Evolutionary conservation across 2,888 invertebrate genomes (phyloP).

Genomic region (Dinocampus coccinellae): DNA sequence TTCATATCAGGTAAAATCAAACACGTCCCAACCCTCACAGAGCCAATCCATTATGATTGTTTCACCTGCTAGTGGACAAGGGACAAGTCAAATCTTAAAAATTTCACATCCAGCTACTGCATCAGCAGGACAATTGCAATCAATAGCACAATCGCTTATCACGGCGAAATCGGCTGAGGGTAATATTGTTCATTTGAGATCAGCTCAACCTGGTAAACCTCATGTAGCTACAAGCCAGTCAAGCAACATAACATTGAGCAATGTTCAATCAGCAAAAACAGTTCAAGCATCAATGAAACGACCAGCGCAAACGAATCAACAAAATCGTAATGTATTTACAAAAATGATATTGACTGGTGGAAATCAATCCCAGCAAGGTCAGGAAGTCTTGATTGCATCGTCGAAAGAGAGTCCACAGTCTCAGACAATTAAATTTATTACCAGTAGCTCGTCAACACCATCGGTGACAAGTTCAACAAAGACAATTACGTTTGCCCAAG

Average conservation of each 20-base stretch:
- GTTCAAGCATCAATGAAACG: constrained; percentile 61
- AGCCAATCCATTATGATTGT: constrained; percentile 68
- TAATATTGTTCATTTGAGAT: constrained; percentile 65
- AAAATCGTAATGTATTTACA: constrained; percentile 65
- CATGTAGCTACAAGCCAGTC: constrained; percentile 60
- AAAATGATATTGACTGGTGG: constrained; percentile 68
- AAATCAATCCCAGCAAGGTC: constrained; percentile 61
- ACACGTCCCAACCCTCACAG: constrained; percentile 57
- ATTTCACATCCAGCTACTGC: constrained; percentile 67
- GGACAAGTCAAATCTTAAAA: constrained; percentile 66
- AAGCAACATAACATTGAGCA: constrained; percentile 60
- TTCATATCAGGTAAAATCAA: constrained; percentile 57
- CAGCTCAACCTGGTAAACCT: constrained; percentile 59
- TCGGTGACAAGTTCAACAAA: constrained; percentile 70
- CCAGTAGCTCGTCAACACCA: constrained; percentile 54
- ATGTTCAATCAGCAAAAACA: constrained; percentile 60
- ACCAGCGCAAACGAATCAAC: constrained; percentile 69
- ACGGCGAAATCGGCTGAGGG: constrained; percentile 67
- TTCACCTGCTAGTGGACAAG: constrained; percentile 65
- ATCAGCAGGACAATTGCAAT: constrained; percentile 64
- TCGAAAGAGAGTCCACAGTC: constrained; percentile 60
- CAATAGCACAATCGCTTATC: constrained; percentile 66
- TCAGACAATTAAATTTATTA: constrained; percentile 64
- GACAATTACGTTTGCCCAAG: constrained; percentile 77
- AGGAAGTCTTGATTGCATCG: constrained; percentile 64